Conservation (phyloP, 2,797 vertebrate species). For the Falco columbarius region DNA sequence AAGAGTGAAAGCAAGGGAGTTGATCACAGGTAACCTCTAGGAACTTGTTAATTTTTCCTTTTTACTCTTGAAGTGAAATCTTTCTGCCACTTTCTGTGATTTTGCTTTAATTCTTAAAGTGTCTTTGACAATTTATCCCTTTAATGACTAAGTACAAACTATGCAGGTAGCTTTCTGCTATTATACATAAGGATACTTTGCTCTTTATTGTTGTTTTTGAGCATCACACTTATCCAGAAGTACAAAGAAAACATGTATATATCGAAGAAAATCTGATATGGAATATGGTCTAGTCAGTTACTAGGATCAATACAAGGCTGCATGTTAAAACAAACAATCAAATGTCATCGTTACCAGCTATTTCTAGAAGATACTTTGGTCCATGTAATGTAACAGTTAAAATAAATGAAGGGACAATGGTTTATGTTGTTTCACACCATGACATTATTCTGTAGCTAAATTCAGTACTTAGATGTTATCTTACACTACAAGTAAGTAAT, state of each 20-base stretch:
- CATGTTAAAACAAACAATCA: neutral
- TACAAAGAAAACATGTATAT: neutral
- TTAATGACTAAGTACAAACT: neutral
- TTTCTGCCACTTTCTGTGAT: neutral
- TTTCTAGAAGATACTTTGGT: neutral
- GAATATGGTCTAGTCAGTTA: neutral
- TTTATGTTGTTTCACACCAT: neutral
- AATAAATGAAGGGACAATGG: neutral
- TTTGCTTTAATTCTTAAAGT: neutral
- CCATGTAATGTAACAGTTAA: neutral
- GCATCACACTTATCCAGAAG: neutral
- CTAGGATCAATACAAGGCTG: neutral
- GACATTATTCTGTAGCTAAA: neutral
- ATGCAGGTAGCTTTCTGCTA: neutral
- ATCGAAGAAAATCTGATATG: neutral
- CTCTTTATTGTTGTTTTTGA: neutral
- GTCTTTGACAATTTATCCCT: neutral
- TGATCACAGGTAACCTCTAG: neutral
- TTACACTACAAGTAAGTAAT: neutral
- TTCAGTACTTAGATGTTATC: neutral
- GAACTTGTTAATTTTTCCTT: neutral
- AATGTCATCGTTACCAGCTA: neutral
- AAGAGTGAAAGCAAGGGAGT: neutral
- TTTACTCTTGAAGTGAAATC: neutral
- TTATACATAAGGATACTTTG: neutral